Conservation (phyloP, 2,888 invertebrate species). For the Linyphia triangularis region DNA sequence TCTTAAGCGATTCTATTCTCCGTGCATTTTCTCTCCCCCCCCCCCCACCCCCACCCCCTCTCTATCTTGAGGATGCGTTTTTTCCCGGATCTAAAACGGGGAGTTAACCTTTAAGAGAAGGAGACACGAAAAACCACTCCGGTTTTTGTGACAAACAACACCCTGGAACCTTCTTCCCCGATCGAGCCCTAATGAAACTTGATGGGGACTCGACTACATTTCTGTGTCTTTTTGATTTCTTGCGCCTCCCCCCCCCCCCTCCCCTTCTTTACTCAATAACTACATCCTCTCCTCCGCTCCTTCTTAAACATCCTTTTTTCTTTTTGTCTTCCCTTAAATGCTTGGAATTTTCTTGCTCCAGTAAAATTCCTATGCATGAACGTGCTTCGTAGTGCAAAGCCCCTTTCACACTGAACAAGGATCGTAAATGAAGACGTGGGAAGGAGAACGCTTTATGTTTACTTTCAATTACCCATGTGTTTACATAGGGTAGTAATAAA, state of each 20-base stretch:
- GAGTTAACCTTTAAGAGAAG: slow-evolving; percentile 30
- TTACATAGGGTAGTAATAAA: too few species aligned
- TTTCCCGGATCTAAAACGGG: slow-evolving; percentile 31
- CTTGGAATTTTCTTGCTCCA: too few species aligned
- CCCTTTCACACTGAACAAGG: too few species aligned
- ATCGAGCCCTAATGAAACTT: slow-evolving; percentile 65
- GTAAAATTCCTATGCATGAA: too few species aligned
- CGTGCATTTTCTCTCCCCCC: background rate
- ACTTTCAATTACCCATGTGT: too few species aligned
- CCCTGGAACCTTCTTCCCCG: slow-evolving; percentile 47
- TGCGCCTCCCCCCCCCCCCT: background rate
- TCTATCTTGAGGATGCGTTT: too few species aligned
- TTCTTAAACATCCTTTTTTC: background rate
- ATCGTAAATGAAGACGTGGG: too few species aligned
- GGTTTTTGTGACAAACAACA: slow-evolving; percentile 73
- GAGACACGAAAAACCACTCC: slow-evolving; percentile 73
- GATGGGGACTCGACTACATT: slow-evolving; percentile 61
- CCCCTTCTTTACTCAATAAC: background rate
- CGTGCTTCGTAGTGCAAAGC: too few species aligned
- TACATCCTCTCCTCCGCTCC: background rate
- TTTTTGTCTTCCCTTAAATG: too few species aligned
- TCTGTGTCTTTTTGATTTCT: slow-evolving; percentile 21
- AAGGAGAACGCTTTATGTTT: too few species aligned
- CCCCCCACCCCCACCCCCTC: too few species aligned
- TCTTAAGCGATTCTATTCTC: too few species aligned